A percentile compares a stretch with the other conserved stretches of the same genome.
Evolutionary conservation across 64 coral and sea anemone genomes (phyloP).

Genomic region (Montipora cactus): DNA sequence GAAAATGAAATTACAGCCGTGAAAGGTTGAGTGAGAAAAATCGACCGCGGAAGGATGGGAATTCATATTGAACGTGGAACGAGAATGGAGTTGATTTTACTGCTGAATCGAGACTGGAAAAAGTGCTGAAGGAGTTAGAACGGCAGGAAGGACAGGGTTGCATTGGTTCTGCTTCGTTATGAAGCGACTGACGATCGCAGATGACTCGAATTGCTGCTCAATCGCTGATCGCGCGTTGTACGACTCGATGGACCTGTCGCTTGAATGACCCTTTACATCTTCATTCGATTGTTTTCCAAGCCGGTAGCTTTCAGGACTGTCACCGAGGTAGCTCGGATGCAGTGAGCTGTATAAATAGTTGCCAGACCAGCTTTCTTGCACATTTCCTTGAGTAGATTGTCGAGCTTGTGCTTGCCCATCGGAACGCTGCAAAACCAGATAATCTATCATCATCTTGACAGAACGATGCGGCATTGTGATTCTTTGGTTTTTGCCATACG

Average conservation of each 20-base stretch:
- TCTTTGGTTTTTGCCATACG: too few species aligned
- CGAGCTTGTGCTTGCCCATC: slow-evolving; percentile 58
- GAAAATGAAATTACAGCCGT: too few species aligned
- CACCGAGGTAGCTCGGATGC: slow-evolving; percentile 65
- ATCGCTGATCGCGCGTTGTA: slow-evolving; percentile 33
- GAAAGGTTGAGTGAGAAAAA: too few species aligned
- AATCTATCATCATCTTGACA: too few species aligned
- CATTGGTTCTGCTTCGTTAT: neutral
- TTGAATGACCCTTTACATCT: neutral
- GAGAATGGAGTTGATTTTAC: neutral
- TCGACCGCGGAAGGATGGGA: neutral
- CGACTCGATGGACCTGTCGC: slow-evolving; percentile 10
- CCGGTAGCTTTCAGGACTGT: slow-evolving; percentile 47
- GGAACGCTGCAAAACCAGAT: slow-evolving; percentile 30
- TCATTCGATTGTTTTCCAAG: slow-evolving; percentile 47
- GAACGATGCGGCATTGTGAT: too few species aligned
- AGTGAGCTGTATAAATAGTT: slow-evolving; percentile 52
- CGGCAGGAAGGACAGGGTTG: neutral
- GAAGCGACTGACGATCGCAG: slow-evolving; percentile 6
- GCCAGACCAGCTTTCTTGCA: slow-evolving; percentile 56
- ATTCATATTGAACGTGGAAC: neutral
- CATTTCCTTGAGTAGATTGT: slow-evolving; percentile 31
- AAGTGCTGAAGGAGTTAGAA: neutral
- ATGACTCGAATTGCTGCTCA: slow-evolving; percentile 42
- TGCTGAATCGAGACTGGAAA: neutral